These are phyloP conservation scores for Artibeus lituratus DNA, from an alignment of 2,797 vertebrate genomes.

Conservation along the genomic window DNA sequence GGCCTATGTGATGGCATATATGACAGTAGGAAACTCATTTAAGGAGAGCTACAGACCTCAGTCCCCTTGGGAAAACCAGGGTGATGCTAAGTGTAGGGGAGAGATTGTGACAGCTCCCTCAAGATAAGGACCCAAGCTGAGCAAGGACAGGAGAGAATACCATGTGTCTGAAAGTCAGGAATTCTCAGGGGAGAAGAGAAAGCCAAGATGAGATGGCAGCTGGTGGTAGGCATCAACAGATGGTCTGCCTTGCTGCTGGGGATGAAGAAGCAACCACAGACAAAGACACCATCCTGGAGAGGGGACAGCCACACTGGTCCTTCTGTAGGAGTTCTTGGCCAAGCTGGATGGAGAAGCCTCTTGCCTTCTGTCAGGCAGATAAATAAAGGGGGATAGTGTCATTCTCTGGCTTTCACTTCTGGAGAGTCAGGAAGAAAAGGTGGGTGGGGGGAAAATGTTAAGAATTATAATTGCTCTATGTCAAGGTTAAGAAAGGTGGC, in stretches of 20 bases:
- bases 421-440: neutral
- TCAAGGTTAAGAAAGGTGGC: neutral
- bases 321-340: conserved; percentile 48
- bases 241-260: conserved; percentile 10
- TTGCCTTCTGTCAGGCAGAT: conserved; percentile 42
- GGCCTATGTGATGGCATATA: neutral
- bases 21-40: neutral
- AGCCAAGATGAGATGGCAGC: conserved; percentile 53
- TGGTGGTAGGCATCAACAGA: conserved; percentile 30
- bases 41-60: neutral
- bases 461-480: neutral
- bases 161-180: neutral
- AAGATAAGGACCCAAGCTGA: conserved; percentile 40
- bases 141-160: conserved; percentile 36
- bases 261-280: conserved; percentile 25
- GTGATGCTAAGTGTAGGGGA: neutral
- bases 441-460: neutral
- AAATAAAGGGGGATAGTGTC: neutral
- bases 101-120: neutral
- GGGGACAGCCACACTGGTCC: conserved; percentile 11
- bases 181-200: conserved; percentile 49
- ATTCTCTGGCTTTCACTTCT: neutral
- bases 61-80: neutral
- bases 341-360: conserved; percentile 35
- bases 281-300: conserved; percentile 43